Base-by-base conservation (phyloP, 2,113 vertebrate genomes). In the Cryptomyrus ogoouensis region DNA sequence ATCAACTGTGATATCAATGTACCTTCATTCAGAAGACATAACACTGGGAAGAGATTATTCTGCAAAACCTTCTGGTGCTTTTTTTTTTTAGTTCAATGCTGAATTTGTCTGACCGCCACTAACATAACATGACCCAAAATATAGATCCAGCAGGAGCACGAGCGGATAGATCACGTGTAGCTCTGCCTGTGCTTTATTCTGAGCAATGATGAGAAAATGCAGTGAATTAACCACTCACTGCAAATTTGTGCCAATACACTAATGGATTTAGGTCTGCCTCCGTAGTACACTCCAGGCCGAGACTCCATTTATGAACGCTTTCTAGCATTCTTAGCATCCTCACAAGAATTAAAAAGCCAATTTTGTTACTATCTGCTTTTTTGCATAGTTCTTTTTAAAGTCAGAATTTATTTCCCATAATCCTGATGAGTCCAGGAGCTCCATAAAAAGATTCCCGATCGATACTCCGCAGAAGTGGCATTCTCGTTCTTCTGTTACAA, bases 321-420 rank as follows among this genome's bases (percentile, higher is more conserved):
- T 90, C 89, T 89, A 88, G 89, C 66, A 58, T 90, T 90, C 88
- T 49, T 85, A 90, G 91, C 88, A 91, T 91, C 90, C 83, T 80
- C 31, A 88, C 84, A 88, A 6, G 19, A 91, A 92, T 92, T 91
- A 90, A 90, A 90, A 90, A 88, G 90, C 90, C 88, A 90, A 90
- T 92, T 91, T n/a, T 91, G 90, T 91, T 88, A 89, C 31, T 24
- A 21, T 58, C 90, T 84, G 88, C 52, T 90, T 92, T 88, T 91
- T 90, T 88, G 87, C 89, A 83, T 87, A 44, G 88, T 90, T 87
- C 66, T 85, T 90, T 88, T 80, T 91, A 90, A 92, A 91, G 88
- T 90, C 53, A n/a, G 27, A 84, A 12, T 88, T 87, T 89, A 90
- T 91, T 90, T 88, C 77, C 90, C 77, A 47, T 88, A 56, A 66